A percentile compares a stretch with the other conserved stretches of the same genome.
phyloP scores from a whole-genome alignment of 2,888 invertebrate genomes.

The Drepanosiphum platanoidis region DNA sequence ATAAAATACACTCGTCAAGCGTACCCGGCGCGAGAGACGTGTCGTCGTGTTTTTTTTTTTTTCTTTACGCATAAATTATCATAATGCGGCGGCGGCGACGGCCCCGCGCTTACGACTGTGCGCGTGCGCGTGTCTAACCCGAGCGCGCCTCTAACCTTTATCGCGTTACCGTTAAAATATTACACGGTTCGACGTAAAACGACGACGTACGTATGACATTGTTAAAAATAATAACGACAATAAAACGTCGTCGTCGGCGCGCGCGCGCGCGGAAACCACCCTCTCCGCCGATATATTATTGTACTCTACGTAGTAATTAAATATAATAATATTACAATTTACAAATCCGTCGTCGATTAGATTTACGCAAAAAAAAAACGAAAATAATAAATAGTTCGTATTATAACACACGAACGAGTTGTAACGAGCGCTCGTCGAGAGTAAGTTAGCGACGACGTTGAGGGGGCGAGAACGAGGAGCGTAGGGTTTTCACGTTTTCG shows the following conservation, averaged over 20 bases:
- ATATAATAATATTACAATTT: conserved; percentile 13
- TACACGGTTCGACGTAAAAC: background rate
- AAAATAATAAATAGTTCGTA: no score
- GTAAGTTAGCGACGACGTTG: no score
- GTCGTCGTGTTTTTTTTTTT: background rate
- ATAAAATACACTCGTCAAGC: no score
- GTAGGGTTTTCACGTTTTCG: no score
- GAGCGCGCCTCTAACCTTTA: background rate
- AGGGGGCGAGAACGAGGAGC: no score
- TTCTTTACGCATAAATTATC: background rate
- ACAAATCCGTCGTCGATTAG: background rate
- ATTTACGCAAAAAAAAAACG: background rate
- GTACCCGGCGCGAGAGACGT: background rate
- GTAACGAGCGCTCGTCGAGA: background rate
- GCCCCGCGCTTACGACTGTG: background rate
- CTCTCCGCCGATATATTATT: conserved; percentile 18
- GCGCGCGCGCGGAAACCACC: conserved; percentile 16
- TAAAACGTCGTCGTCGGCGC: background rate
- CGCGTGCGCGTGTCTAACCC: background rate
- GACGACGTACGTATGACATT: background rate
- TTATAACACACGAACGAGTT: background rate
- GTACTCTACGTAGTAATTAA: conserved; percentile 16
- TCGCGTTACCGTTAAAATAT: conserved; percentile 3
- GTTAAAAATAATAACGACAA: conserved; percentile 35
- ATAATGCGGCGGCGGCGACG: no score